Conservation (phyloP, 1,140 invertebrate genomes). For the Drosophila littoralis region DNA sequence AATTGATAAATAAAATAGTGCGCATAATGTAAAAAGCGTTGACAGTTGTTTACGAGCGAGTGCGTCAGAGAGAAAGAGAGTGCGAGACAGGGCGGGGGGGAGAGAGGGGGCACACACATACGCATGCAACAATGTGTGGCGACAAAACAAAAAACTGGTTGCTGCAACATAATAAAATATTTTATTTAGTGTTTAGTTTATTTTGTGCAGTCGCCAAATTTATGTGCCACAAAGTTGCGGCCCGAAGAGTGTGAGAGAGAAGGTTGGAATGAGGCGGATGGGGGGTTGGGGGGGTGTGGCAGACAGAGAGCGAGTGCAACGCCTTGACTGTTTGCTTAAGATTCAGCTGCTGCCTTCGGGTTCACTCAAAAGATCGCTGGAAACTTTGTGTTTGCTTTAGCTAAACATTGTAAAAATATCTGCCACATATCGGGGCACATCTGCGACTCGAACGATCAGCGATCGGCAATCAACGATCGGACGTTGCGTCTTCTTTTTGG, state of each 20-base stretch:
- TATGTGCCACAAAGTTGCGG: conserved; percentile 67
- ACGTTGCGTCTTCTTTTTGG: conserved; percentile 58
- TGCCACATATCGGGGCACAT: conserved; percentile 52
- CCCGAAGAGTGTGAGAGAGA: background rate
- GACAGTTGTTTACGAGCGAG: conserved; percentile 69
- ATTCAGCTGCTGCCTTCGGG: conserved; percentile 1
- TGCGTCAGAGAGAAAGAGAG: background rate
- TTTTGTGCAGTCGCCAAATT: conserved; percentile 71
- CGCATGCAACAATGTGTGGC: conserved; percentile 73
- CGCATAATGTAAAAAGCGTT: conserved; percentile 52
- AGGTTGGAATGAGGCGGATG: background rate
- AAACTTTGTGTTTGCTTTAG: conserved; percentile 72
- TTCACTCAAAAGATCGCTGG: conserved; percentile 1
- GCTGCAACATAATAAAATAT: conserved; percentile 81
- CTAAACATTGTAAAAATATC: conserved; percentile 82
- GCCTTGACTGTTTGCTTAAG: conserved; percentile 52
- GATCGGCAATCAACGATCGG: conserved; percentile 43
- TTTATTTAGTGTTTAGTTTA: conserved; percentile 84
- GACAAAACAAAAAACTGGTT: conserved; percentile 56
- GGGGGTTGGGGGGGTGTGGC: background rate
- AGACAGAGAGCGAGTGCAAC: conserved; percentile 2
- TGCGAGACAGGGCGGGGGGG: too few relatives aligned
- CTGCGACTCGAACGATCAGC: conserved; percentile 66
- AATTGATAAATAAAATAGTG: conserved; percentile 72
- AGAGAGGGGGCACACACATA: too few relatives aligned